Evolutionary conservation across 2,113 vertebrate genomes (phyloP), one percentile per base, ranked within the genome.

Genomic region (Lasiurus cinereus): DNA sequence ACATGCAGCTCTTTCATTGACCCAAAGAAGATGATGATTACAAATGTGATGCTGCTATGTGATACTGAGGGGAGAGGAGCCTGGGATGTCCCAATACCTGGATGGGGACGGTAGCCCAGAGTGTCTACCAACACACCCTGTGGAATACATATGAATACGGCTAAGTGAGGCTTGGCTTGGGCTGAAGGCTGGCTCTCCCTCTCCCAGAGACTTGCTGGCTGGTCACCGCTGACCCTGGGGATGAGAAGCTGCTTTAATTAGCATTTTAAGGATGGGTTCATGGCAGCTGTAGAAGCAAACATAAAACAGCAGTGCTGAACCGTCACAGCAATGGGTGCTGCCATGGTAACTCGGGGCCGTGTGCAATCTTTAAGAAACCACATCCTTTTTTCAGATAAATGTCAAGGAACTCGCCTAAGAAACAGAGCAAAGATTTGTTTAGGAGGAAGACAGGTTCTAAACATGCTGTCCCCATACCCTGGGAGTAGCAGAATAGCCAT

Each of bases 401-500:
- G 52, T 86, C 96, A 93, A 96, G 12, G 85, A 43, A 74, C 18
- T 86, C 70, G 76, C 22, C 36, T 90, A 91, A 93, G 79, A 95
- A 79, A 92, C 2, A 78, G 0, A 72, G 83, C 43, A n/a, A 59
- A 50, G 48, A 94, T 33, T 92, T 56, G 69, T 54, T 54, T 62
- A 72, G 76, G 83, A 88, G 89, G 19, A 93, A 84, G 84, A 84
- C 5, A 77, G 36, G 79, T 89, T 52, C 22, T 43, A 9, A 84
- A n/a, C 0, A 0, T 2, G 8, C 13, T 48, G 1, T 59, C 70
- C 6, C 94, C 96, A 98, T 97, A 99, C 99, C 98, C 98, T 98
- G 0, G 99, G 97, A 5, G 39, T 94, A 52, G 97, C 83, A 62
- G 98, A 99, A 70, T 93, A 98, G 43, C 98, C 99, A 88, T 98